These are phyloP conservation scores for Helicoverpa assulta DNA, from an alignment of 2,888 invertebrate genomes.

Conservation along the genomic window DNA sequence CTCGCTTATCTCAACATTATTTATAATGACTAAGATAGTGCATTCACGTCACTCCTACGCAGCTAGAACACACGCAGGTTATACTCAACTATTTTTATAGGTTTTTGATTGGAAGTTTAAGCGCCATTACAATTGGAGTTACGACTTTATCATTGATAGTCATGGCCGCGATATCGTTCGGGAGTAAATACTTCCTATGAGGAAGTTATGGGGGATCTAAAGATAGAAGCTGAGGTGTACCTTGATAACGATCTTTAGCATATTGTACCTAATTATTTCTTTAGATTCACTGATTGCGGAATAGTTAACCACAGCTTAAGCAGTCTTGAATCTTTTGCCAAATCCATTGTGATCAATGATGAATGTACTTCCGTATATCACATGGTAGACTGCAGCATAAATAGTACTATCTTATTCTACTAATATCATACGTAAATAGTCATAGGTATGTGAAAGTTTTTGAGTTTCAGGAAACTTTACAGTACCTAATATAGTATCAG, in stretches of 20 bases:
- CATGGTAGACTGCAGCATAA: too few species aligned
- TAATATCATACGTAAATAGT: too few species aligned
- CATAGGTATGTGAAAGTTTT: too few species aligned
- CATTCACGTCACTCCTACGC: conserved; percentile 83
- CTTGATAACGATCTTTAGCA: neutral
- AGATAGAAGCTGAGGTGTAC: neutral
- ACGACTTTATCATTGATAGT: conserved; percentile 58
- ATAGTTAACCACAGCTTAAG: too few species aligned
- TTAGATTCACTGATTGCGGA: too few species aligned
- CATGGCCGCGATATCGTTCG: conserved; percentile 9
- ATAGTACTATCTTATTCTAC: too few species aligned
- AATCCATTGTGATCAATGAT: too few species aligned
- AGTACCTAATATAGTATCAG: too few species aligned
- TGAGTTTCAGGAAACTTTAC: too few species aligned
- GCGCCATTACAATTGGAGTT: conserved; percentile 66
- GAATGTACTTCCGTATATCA: too few species aligned
- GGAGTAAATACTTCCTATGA: conserved; percentile 1
- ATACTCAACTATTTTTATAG: conserved; percentile 62
- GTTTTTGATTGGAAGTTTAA: conserved; percentile 68
- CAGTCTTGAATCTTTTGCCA: too few species aligned
- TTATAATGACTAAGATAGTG: conserved; percentile 84
- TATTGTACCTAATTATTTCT: too few species aligned
- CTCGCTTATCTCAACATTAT: conserved; percentile 83
- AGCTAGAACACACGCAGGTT: conserved; percentile 48
- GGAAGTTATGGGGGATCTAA: conserved; percentile 1